Base-by-base conservation (phyloP, 2,888 invertebrate genomes). In the Cepaea hortensis region DNA sequence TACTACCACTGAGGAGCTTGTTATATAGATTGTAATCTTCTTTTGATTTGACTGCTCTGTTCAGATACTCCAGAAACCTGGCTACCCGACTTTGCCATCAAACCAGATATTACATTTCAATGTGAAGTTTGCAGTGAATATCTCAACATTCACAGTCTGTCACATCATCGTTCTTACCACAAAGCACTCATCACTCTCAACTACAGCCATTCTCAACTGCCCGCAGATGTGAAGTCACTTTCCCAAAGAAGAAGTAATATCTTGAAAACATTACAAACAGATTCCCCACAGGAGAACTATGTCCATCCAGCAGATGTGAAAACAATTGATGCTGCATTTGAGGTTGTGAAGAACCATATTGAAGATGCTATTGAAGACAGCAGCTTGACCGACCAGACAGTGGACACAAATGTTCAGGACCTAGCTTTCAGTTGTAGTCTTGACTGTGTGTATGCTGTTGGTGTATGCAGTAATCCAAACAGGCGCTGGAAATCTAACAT, bases 401-500 rank as follows among this genome's bases (percentile, higher is more conserved):
- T 92, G 5, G 90, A 91, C 86, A 90, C 91, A 15, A 88, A 90
- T 23, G 92, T 93, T 35, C 82, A 89, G n/a, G 92, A 92, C 7
- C 85, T 91, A 2, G 90, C 92, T 3, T 89, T 93, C 55, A 93
- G 90, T 84, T 93, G 93, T 83, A 92, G 91, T 79, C 90, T 91
- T 15, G 86, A 89, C 0, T 92, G 92, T 88, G 90, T 89, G 1
- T 86, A 90, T 79, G 92, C 92, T 73, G 88, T 93, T 15, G 93
- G 93, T 3, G 91, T 93, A 65, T 93, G 93, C 75, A 90, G 91
- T 15, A 89, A 90, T 86, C 89, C 89, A 61, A 94, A 94, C 87
- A 90, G 91, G 15, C 87, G 86, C n/a, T 94, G 93, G 93, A 94
- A 94, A 85, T 91, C 90, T 20, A 87, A 90, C 35, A 94, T 94